Evolutionary conservation across 2,113 vertebrate genomes (phyloP).

Genomic region (Osmerus mordax): DNA sequence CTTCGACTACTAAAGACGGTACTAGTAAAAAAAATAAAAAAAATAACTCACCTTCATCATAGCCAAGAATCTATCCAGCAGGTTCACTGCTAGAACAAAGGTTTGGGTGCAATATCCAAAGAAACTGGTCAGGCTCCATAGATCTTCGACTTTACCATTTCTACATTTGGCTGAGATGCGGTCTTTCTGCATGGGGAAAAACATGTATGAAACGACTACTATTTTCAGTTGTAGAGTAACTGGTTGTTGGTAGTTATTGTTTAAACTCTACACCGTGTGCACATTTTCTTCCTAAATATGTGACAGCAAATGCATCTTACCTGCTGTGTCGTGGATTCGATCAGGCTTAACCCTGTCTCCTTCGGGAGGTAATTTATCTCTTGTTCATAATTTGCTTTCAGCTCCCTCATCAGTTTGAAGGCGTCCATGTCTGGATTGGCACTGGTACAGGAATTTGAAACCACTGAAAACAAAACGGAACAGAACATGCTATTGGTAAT

Average conservation of each 20-base stretch:
- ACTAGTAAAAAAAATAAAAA: too few relatives aligned
- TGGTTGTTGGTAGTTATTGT: not conserved
- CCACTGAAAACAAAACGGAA: conserved; percentile 29
- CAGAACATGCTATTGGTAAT: conserved; percentile 2
- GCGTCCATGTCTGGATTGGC: conserved; percentile 72
- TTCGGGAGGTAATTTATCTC: conserved; percentile 85
- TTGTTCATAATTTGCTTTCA: conserved; percentile 83
- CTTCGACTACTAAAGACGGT: too few relatives aligned
- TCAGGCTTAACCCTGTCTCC: conserved; percentile 83
- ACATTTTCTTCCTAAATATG: too few relatives aligned
- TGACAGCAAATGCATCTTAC: not conserved
- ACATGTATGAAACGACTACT: too few relatives aligned
- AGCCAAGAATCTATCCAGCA: conserved; percentile 94
- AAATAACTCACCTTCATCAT: conserved; percentile 84
- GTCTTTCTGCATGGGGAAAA: conserved; percentile 69
- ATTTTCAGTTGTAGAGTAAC: too few relatives aligned
- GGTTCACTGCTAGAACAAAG: conserved; percentile 92
- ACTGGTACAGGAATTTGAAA: conserved; percentile 29
- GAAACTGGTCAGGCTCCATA: conserved; percentile 93
- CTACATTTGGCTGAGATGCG: conserved; percentile 85
- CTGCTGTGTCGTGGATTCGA: conserved; percentile 72
- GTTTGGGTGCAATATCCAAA: conserved; percentile 94
- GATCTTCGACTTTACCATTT: conserved; percentile 90
- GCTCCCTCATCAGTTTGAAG: conserved; percentile 85
- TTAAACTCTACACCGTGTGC: too few relatives aligned